Conservation (phyloP, 2,888 invertebrate species). For the Erebia epiphron region DNA sequence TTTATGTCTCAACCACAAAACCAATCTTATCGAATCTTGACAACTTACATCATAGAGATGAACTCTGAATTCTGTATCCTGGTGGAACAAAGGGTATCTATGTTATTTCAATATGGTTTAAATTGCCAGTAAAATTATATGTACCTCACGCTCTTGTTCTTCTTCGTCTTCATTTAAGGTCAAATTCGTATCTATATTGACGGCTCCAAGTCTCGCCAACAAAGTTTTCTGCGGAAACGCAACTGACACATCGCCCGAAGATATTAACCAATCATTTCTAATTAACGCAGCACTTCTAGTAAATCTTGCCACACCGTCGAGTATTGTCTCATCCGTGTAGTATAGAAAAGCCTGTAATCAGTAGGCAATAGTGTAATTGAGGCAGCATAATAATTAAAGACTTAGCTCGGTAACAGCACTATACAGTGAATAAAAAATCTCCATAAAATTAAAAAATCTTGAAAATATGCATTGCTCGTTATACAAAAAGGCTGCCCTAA, state of each 20-base stretch:
- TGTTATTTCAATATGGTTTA: no score
- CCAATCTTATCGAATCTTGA: no score
- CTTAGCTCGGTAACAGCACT: not conserved
- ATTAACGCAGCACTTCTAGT: constrained; percentile 64
- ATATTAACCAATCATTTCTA: constrained; percentile 63
- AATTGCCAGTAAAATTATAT: not conserved
- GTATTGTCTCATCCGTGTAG: constrained; percentile 63
- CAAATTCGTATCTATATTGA: constrained; percentile 59
- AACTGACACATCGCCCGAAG: constrained; percentile 51
- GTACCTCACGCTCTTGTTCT: constrained; percentile 74
- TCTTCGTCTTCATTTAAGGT: constrained; percentile 71
- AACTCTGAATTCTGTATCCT: no score
- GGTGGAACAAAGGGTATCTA: no score
- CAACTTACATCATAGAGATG: no score
- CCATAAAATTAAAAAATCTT: no score
- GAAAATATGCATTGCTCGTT: no score
- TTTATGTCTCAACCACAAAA: no score
- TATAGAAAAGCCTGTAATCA: constrained; percentile 65
- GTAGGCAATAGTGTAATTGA: not conserved
- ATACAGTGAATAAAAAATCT: no score
- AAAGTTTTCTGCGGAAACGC: constrained; percentile 69
- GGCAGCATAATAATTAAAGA: no score
- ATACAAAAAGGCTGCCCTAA: no score
- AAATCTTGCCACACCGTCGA: constrained; percentile 57
- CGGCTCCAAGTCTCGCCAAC: constrained; percentile 66